Evolutionary conservation across 2,888 invertebrate genomes (phyloP), one percentile per base, ranked within the genome.

Genomic region (Macaria liturata): DNA sequence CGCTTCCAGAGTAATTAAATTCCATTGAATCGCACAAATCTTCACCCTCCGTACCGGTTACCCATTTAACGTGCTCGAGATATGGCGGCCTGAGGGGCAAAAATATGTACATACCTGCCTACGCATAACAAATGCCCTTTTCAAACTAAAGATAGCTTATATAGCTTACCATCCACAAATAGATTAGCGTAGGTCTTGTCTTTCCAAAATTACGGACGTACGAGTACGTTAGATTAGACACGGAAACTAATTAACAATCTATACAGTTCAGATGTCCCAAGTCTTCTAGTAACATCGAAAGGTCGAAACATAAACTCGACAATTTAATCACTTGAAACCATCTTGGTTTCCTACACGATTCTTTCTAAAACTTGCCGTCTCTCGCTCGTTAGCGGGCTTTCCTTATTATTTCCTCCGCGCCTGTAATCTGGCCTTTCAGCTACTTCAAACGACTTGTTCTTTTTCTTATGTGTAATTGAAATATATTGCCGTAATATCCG

Each of bases 401-500:
- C 83, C 86, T 89, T 90, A 88, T 88, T 89, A 87, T 89, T 88
- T 89, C 81, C 82, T 80, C 75, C 81, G 70, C 80, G 85, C 82
- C 86, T 86, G 88, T 87, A 89, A 91, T 89, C 88, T 89, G 87
- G 84, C 86, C 85, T 88, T 84, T 88, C 88, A 87, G 89, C 89
- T 87, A 88, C 90, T 90, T 88, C 85, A 88, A 88, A 89, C 85
- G 88, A 89, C 90, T 91, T 88, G 90, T 86, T 89, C 90, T 91
- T 91, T 91, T 91, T 91, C 91, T 90, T 88, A 88, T 86, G 84
- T 90, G 91, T 91, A 91, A 91, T 91, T 91, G 91, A 91, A 90
- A 91, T 91, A 90, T 90, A 91, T 91, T 91, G 89, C 89, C 84
- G 86, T 89, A 91, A 91, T 91, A 91, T 91, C 89, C 89, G 84